Evolutionary conservation across 1,140 invertebrate species (phyloP), one percentile per base, ranked within the genome.

Genomic region (Lysiphlebus fabarum): DNA sequence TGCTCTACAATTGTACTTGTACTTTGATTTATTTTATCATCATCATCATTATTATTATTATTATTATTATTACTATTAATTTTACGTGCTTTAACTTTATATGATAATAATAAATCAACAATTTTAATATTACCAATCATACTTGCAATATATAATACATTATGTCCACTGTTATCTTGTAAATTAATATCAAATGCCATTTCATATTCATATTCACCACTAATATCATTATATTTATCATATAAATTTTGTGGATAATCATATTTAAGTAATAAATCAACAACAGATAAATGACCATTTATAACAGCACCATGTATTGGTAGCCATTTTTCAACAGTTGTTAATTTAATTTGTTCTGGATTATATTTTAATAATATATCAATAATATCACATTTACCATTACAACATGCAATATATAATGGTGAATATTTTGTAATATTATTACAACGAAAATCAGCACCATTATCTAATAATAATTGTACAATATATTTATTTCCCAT

Each of bases 221-320:
- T 82, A 12, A 81, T 76, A 71, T 92, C 90, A 45, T 85, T 90
- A 74, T 71, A 82, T 59, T 71, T 67, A 26, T 76, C 71, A 57
- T 69, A 74, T 4, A 91, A 68, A 58, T 88, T 77, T 26, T 84
- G 79, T 0, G 93, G 92, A 81, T 96, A 98, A 0, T 87, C 82
- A 73, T 88, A 93, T 66, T 90, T 87, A 1, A 98, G 81, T 4
- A 97, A 77, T 14, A 90, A 70, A 44, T 92, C 88, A 42, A 94
- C 81, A 42, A 95, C 79, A 34, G 83, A 68, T 11, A 87, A 77
- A 76, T 96, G 93, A 4, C 91, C 91, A 71, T 93, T 92, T 58
- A 95, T 92, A 62, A 89, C 90, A 40, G 93, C 92, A 6, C 93
- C 93, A 79, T 98, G 96, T 33, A 98, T 82, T 1, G 95, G 93